phyloP scores from a whole-genome alignment of 1,140 invertebrate species.

The Drosophila rhopaloa region DNA sequence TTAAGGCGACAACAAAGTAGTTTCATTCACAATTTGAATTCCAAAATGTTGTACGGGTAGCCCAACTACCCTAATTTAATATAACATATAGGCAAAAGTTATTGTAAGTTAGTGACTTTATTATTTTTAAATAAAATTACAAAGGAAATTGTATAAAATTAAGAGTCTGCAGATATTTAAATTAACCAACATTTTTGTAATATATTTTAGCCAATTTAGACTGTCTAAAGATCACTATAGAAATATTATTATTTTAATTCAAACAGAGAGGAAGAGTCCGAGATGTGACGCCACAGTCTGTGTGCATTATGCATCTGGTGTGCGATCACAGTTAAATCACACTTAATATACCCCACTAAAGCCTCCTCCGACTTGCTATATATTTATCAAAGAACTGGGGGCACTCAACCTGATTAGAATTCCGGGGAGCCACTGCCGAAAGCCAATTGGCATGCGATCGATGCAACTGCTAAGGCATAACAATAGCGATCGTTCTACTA shows the following conservation, averaged over 20 bases:
- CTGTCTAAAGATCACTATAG: conserved; percentile 2
- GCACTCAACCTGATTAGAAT: conserved; percentile 37
- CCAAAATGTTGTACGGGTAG: no score
- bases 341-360: conserved; percentile 4
- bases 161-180: no score
- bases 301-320: background rate
- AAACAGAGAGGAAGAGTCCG: background rate
- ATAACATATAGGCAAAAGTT: no score
- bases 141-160: no score
- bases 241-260: background rate
- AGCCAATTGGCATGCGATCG: conserved; percentile 50
- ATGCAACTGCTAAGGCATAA: conserved; percentile 32
- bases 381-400: background rate
- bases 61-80: no score
- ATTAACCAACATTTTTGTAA: no score
- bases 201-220: background rate
- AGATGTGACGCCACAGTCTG: conserved; percentile 19
- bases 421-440: conserved; percentile 18
- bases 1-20: no score
- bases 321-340: conserved; percentile 21
- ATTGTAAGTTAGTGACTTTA: no score
- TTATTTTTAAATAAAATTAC: no score
- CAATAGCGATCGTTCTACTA: conserved; percentile 25
- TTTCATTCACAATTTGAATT: no score
- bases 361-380: background rate